Percentiles rank a stretch among this genome's conserved stretches.
These are phyloP conservation scores for Xiphorhynchus elegans DNA, from an alignment of 2,113 vertebrate species.

Conservation along the genomic window DNA sequence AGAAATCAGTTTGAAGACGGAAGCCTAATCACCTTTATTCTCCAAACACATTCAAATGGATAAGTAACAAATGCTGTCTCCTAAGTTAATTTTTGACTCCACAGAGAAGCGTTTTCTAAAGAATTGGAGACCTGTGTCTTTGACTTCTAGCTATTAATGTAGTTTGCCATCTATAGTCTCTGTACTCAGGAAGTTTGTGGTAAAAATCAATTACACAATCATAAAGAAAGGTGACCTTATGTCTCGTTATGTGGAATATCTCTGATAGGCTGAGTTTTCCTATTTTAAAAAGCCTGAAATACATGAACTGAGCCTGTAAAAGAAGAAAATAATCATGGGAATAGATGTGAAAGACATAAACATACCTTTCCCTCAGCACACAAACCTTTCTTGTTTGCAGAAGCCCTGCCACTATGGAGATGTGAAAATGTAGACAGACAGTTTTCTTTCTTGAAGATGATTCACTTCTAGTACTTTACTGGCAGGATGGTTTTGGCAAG, in stretches of 20 bases:
- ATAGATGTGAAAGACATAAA: slow-evolving; percentile 3
- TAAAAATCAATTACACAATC: neutral
- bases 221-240: neutral
- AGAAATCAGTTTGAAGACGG: neutral
- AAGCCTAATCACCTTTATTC: neutral
- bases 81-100: neutral
- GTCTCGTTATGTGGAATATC: neutral
- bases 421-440: slow-evolving; percentile 25
- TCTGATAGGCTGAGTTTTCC: neutral
- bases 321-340: neutral
- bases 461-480: slow-evolving; percentile 40
- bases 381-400: slow-evolving; percentile 15
- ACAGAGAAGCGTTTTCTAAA: neutral
- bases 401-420: slow-evolving; percentile 13
- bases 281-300: neutral
- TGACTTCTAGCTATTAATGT: neutral
- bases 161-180: neutral
- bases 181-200: neutral
- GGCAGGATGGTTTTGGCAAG: slow-evolving; percentile 24
- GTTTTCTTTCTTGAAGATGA: slow-evolving; percentile 42
- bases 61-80: neutral
- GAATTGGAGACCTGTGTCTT: neutral
- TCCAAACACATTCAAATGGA: neutral
- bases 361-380: neutral
- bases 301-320: neutral